Conservation (phyloP, 1,140 invertebrate genomes). For the Paramacrobiotus metropolitanus region DNA sequence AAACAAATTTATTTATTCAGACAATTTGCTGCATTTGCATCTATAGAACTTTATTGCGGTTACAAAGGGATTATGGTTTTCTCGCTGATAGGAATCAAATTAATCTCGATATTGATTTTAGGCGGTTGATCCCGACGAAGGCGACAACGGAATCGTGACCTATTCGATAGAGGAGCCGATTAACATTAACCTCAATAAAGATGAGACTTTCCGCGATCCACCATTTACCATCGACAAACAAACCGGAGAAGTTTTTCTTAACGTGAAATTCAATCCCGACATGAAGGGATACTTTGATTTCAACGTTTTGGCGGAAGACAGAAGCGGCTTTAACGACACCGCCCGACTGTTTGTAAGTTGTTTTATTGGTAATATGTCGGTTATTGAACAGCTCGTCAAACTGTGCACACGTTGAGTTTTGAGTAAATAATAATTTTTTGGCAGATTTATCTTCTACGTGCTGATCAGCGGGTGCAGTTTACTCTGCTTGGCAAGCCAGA, state of each 20-base stretch:
- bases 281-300: conserved; percentile 95
- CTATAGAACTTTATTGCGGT: too few species aligned
- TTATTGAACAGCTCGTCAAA: too few species aligned
- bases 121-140: conserved; percentile 57
- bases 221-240: conserved; percentile 56
- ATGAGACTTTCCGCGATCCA: conserved; percentile 47
- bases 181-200: conserved; percentile 46
- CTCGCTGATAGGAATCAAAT: too few species aligned
- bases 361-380: conserved; percentile 5
- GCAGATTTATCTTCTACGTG: conserved; percentile 59
- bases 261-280: conserved; percentile 78
- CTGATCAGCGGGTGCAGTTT: conserved; percentile 75
- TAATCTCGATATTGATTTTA: too few species aligned
- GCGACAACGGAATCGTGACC: conserved; percentile 42
- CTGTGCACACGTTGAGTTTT: too few species aligned
- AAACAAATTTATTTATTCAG: too few species aligned
- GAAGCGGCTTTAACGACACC: conserved; percentile 36
- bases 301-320: conserved; percentile 59
- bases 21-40: too few species aligned
- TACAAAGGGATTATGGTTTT: neutral
- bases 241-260: conserved; percentile 56
- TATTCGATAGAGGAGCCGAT: conserved; percentile 55
- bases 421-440: conserved; percentile 8
- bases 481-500: conserved; percentile 64
- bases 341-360: conserved; percentile 21